Evolutionary conservation across 2,888 invertebrate genomes (phyloP).

Genomic region (Chymomyza procnemis): DNA sequence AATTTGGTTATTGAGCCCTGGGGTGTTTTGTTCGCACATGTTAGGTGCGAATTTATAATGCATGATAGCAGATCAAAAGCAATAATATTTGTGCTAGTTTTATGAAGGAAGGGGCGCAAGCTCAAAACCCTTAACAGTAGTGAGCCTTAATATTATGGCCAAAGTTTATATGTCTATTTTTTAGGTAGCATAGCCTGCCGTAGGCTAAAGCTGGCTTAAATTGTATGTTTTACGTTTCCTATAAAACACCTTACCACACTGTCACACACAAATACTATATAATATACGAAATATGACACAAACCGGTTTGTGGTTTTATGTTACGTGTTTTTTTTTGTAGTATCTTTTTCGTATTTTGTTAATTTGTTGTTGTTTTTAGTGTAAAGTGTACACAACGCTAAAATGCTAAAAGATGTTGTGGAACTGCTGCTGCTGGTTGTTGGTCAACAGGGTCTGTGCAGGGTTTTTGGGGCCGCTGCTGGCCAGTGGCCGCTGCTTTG

Average conservation of each 20-base stretch:
- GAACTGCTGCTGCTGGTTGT: conserved; percentile 42
- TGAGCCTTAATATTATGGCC: background rate
- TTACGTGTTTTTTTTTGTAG: conserved; percentile 35
- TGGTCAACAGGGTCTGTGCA: background rate
- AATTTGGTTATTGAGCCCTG: background rate
- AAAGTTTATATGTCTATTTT: background rate
- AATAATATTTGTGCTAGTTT: conserved; percentile 45
- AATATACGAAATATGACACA: conserved; percentile 38
- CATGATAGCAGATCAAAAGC: conserved; percentile 61
- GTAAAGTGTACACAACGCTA: conserved; percentile 50
- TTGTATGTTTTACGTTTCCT: conserved; percentile 57
- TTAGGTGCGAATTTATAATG: conserved; percentile 61
- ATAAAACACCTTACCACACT: conserved; percentile 55
- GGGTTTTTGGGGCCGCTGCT: background rate
- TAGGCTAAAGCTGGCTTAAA: conserved; percentile 36
- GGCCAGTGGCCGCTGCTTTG: background rate
- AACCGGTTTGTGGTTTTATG: conserved; percentile 51
- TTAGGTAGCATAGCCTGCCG: conserved; percentile 4
- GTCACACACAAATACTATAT: background rate
- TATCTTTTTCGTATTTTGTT: background rate
- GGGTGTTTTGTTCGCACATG: conserved; percentile 37
- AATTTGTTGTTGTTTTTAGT: background rate
- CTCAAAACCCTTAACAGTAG: background rate
- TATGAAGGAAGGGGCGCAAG: background rate
- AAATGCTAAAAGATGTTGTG: conserved; percentile 67